Conservation (phyloP, 2,113 vertebrate species). For the Ptilorrhoa leucosticta region DNA sequence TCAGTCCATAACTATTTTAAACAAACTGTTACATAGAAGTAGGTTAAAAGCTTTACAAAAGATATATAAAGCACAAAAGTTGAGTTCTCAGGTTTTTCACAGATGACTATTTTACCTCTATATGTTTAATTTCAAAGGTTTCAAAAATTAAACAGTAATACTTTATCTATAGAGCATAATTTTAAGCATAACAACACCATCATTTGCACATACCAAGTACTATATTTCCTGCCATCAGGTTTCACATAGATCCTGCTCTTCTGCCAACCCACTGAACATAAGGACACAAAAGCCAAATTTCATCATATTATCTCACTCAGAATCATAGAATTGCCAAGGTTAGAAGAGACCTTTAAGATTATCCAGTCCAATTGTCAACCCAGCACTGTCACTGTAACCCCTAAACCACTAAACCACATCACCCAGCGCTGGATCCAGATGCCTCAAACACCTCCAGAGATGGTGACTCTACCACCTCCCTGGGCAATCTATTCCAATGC, state of each 20-base stretch:
- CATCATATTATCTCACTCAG: background rate
- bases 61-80: background rate
- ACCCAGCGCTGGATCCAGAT: background rate
- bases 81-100: background rate
- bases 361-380: background rate
- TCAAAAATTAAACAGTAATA: background rate
- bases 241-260: background rate
- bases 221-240: background rate
- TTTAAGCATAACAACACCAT: background rate
- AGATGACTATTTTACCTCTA: background rate
- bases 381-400: background rate
- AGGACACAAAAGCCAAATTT: background rate
- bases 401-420: background rate
- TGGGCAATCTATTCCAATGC: background rate
- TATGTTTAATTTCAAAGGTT: background rate
- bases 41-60: background rate
- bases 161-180: background rate
- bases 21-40: background rate
- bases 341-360: background rate
- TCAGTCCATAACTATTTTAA: background rate
- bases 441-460: too few relatives aligned
- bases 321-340: background rate
- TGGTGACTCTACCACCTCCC: background rate
- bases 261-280: background rate
- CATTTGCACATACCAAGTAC: background rate